phyloP scores from a whole-genome alignment of 2,113 vertebrate genomes.

The Istiophorus platypterus region DNA sequence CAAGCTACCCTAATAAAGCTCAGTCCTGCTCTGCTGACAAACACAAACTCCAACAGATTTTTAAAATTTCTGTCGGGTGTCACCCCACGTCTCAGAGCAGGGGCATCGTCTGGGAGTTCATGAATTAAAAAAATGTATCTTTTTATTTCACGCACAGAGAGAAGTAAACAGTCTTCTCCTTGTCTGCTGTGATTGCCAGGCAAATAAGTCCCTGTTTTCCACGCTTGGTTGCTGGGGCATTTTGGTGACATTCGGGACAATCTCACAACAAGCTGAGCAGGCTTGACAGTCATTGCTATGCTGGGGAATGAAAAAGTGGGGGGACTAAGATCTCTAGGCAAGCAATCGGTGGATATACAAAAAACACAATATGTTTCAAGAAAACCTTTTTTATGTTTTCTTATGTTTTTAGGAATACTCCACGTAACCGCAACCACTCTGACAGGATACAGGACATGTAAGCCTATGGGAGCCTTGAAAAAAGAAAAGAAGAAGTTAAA shows the following conservation, averaged over 20 bases:
- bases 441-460: background rate
- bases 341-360: background rate
- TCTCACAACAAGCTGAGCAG: constrained; percentile 44
- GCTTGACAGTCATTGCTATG: constrained; percentile 21
- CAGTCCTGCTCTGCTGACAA: constrained; percentile 42
- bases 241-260: constrained; percentile 59
- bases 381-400: background rate
- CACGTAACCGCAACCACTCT: background rate
- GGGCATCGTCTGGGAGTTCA: constrained; percentile 32
- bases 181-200: constrained; percentile 50
- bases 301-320: constrained; percentile 28
- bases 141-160: constrained; percentile 70
- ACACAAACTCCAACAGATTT: constrained; percentile 34
- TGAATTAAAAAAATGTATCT: constrained; percentile 57
- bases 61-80: constrained; percentile 22
- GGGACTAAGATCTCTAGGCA: background rate
- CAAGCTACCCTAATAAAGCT: constrained; percentile 39
- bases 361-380: background rate
- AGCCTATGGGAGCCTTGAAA: background rate
- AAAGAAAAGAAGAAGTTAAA: background rate
- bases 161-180: constrained; percentile 50
- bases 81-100: background rate
- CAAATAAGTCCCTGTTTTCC: constrained; percentile 32
- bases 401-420: background rate
- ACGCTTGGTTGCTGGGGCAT: constrained; percentile 33